These are phyloP conservation scores for Butorides virescens DNA, from an alignment of 2,113 vertebrate species.

Conservation along the genomic window DNA sequence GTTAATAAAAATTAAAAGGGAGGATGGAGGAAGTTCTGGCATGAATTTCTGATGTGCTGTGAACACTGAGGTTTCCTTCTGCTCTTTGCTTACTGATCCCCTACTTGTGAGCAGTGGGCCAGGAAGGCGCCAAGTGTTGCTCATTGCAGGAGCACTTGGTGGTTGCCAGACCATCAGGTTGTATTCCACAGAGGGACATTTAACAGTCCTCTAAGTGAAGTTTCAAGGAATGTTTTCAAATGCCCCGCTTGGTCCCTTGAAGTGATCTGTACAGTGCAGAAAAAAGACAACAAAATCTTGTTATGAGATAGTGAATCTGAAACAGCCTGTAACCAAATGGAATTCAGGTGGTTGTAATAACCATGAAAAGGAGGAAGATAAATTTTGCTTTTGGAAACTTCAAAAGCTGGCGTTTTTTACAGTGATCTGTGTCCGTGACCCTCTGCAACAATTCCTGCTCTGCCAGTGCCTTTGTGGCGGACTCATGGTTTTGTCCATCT, in stretches of 20 bases:
- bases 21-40: neutral
- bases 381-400: neutral
- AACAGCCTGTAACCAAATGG: neutral
- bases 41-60: neutral
- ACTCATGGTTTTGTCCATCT: neutral
- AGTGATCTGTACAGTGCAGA: neutral
- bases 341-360: neutral
- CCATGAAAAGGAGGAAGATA: neutral
- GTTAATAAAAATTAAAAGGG: neutral
- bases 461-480: neutral
- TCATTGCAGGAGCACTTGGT: neutral
- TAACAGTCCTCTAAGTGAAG: neutral
- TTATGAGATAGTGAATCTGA: neutral
- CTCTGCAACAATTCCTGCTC: neutral
- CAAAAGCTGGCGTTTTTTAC: neutral
- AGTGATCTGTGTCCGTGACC: neutral
- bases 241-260: neutral
- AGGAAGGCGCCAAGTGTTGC: neutral
- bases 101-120: neutral
- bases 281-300: neutral
- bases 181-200: neutral
- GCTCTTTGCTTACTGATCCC: neutral
- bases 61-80: neutral
- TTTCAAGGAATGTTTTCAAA: neutral
- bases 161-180: neutral